These are phyloP conservation scores for Cheilosia vernalis DNA, from an alignment of 2,888 invertebrate genomes.

Conservation along the genomic window DNA sequence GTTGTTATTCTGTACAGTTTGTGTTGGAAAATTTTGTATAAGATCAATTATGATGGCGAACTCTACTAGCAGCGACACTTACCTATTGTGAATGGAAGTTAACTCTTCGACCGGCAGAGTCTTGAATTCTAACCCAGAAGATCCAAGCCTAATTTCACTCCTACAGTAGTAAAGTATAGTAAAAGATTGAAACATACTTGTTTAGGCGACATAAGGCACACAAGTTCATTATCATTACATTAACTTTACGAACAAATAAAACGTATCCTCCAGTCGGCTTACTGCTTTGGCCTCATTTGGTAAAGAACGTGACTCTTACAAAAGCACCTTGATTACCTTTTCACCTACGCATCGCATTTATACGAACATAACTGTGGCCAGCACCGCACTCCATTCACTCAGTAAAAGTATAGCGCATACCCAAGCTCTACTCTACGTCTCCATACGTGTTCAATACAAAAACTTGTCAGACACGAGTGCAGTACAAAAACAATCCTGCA, in stretches of 20 bases:
- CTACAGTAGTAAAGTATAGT: too few species aligned
- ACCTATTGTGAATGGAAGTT: too few species aligned
- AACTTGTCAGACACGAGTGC: neutral
- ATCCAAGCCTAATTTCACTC: too few species aligned
- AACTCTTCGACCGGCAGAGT: too few species aligned
- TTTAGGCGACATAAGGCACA: constrained; percentile 10
- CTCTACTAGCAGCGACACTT: too few species aligned
- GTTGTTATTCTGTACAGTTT: too few species aligned
- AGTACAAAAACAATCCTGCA: neutral
- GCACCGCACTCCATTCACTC: constrained; percentile 46
- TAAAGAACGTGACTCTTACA: constrained; percentile 60
- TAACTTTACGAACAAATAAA: constrained; percentile 35
- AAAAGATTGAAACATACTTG: too few species aligned
- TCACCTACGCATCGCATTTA: constrained; percentile 27
- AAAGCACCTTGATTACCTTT: constrained; percentile 64
- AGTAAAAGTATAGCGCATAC: constrained; percentile 33
- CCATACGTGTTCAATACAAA: constrained; percentile 34
- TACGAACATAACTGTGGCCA: constrained; percentile 35
- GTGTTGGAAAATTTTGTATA: too few species aligned
- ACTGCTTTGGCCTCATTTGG: constrained; percentile 66
- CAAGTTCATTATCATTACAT: constrained; percentile 13
- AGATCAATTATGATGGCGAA: too few species aligned
- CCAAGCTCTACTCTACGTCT: neutral
- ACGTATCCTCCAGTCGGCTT: constrained; percentile 54
- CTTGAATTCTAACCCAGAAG: too few species aligned